These are phyloP conservation scores for Rhodinocichla rosea DNA, from an alignment of 2,113 vertebrate genomes.

Conservation along the genomic window DNA sequence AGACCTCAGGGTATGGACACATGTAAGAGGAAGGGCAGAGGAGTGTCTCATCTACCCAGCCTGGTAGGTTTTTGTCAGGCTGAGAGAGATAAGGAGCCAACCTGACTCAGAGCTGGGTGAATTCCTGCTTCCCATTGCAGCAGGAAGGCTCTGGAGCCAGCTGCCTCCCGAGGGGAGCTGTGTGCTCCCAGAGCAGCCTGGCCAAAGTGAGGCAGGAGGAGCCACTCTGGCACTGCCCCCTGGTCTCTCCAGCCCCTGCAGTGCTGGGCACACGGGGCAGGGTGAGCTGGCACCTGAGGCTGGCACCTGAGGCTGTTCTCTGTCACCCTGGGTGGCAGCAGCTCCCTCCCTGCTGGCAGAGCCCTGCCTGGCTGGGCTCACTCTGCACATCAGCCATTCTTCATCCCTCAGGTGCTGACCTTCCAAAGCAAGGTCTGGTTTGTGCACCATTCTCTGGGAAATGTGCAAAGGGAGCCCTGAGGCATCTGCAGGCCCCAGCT, in stretches of 20 bases:
- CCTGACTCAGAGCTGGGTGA: not conserved
- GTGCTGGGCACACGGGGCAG: not conserved
- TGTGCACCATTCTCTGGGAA: not conserved
- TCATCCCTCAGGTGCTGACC: not conserved
- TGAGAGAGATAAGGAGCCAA: not conserved
- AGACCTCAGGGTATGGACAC: not conserved
- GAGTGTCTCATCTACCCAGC: not conserved
- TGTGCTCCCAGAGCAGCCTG: not conserved
- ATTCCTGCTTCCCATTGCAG: not conserved
- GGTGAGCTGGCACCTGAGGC: not conserved
- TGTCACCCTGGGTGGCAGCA: rapidly evolving
- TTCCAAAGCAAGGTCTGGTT: not conserved
- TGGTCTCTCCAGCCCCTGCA: not conserved
- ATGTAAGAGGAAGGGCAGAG: not conserved
- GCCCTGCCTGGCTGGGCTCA: not conserved
- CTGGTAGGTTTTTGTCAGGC: not conserved
- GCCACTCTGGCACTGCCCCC: not conserved
- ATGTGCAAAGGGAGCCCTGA: not conserved
- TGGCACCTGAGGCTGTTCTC: not conserved
- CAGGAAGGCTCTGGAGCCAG: not conserved
- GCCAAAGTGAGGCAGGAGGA: not conserved
- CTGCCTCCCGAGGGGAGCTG: not conserved
- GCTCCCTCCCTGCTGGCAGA: not conserved
- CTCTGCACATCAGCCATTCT: not conserved
- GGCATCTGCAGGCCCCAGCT: not conserved